These are phyloP conservation scores for Perithous albicinctus DNA, from an alignment of 2,888 invertebrate species.

Conservation along the genomic window DNA sequence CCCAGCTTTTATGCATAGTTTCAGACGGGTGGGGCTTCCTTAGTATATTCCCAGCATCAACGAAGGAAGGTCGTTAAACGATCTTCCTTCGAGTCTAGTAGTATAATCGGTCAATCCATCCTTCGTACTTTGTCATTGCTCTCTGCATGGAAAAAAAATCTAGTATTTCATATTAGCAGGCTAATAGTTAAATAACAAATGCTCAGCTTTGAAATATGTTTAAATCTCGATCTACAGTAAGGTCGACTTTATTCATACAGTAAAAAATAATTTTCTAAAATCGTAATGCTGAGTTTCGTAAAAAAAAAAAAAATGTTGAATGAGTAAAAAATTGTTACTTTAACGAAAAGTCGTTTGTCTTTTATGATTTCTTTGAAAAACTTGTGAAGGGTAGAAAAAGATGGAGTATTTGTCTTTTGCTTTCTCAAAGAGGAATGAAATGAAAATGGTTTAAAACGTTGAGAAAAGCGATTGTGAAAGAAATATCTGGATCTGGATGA, in stretches of 20 bases:
- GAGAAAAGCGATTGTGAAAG: too few species aligned
- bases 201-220: background rate
- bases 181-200: background rate
- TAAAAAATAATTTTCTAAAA: too few species aligned
- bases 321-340: too few species aligned
- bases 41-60: constrained; percentile 46
- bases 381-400: too few species aligned
- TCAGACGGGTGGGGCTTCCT: constrained; percentile 39
- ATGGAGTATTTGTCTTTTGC: too few species aligned
- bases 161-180: background rate
- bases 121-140: constrained; percentile 13
- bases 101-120: constrained; percentile 62
- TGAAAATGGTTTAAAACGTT: too few species aligned
- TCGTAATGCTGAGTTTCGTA: too few species aligned
- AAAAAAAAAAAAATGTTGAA: too few species aligned
- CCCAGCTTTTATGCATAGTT: constrained; percentile 66
- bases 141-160: background rate
- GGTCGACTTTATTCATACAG: background rate
- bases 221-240: background rate
- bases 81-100: constrained; percentile 61
- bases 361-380: too few species aligned
- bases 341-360: too few species aligned
- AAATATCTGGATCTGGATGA: too few species aligned
- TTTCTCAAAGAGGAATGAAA: too few species aligned
- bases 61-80: constrained; percentile 68